Evolutionary conservation across 1,140 invertebrate species (phyloP).

Genomic region (Trachymyrmex septentrionalis): DNA sequence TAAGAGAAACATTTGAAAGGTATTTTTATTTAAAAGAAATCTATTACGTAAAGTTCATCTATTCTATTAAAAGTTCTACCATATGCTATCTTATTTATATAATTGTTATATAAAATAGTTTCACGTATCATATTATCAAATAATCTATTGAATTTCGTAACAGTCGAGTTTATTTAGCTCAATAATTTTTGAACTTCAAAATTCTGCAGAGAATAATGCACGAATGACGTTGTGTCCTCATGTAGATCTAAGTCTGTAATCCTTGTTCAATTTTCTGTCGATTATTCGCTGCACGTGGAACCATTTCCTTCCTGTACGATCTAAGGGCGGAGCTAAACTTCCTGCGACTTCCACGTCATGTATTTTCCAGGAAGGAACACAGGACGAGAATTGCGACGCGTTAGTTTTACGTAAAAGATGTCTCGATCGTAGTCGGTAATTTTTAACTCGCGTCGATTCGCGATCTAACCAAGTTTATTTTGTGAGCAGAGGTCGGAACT

Average conservation of each 20-base stretch:
- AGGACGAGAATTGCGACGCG: conserved; percentile 33
- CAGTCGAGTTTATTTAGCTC: neutral
- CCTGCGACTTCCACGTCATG: conserved; percentile 33
- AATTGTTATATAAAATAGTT: neutral
- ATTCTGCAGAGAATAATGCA: neutral
- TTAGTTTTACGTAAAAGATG: conserved; percentile 48
- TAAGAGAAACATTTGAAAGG: neutral
- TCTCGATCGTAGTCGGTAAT: neutral
- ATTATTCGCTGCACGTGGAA: conserved; percentile 31
- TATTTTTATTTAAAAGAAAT: neutral
- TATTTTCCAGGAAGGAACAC: conserved; percentile 24
- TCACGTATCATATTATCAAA: neutral
- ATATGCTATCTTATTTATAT: neutral
- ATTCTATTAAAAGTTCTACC: neutral
- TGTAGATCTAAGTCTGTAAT: neutral
- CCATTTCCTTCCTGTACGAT: conserved; percentile 34
- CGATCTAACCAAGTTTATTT: neutral
- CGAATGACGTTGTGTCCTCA: neutral
- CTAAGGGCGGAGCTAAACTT: conserved; percentile 14
- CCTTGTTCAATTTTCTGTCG: conserved; percentile 19
- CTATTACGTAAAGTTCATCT: neutral
- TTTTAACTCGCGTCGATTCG: conserved; percentile 15
- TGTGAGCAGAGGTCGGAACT: neutral
- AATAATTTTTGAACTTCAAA: neutral
- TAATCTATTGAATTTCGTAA: neutral